Percentiles rank a stretch among this genome's conserved stretches.
These are phyloP conservation scores for Phodopus roborovskii DNA, from an alignment of 2,113 vertebrate genomes.

Conservation along the genomic window DNA sequence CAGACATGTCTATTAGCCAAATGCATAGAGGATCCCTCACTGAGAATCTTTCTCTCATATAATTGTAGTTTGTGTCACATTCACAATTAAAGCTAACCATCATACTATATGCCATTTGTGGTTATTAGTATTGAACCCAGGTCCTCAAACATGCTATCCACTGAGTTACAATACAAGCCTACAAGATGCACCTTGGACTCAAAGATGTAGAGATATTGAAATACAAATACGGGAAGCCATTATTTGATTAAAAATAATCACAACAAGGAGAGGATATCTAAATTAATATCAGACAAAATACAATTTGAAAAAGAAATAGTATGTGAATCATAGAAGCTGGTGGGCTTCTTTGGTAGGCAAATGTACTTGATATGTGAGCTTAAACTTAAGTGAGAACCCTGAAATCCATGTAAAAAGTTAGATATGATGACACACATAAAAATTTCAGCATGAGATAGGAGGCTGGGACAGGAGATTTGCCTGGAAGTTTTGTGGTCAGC, in stretches of 20 bases:
- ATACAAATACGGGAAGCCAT: neutral
- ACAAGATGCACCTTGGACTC: neutral
- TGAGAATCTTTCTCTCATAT: neutral
- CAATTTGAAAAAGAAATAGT: neutral
- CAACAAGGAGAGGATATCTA: neutral
- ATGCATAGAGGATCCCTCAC: neutral
- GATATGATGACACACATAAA: neutral
- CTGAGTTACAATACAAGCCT: neutral
- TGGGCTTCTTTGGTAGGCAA: neutral
- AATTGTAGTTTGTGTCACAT: neutral
- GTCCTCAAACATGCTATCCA: neutral
- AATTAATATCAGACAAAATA: neutral
- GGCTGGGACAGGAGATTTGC: no score
- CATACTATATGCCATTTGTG: neutral
- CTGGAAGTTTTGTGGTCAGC: neutral
- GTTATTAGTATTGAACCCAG: neutral
- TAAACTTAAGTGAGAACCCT: neutral
- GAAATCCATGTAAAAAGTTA: neutral
- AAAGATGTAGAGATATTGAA: neutral
- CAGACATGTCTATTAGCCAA: neutral
- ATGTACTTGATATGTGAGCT: no score
- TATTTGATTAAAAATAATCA: neutral
- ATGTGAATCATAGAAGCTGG: neutral
- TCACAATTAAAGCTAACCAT: neutral
- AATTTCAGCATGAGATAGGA: neutral